Conservation (phyloP, 1,140 invertebrate species). For the Chlorops oryzae region DNA sequence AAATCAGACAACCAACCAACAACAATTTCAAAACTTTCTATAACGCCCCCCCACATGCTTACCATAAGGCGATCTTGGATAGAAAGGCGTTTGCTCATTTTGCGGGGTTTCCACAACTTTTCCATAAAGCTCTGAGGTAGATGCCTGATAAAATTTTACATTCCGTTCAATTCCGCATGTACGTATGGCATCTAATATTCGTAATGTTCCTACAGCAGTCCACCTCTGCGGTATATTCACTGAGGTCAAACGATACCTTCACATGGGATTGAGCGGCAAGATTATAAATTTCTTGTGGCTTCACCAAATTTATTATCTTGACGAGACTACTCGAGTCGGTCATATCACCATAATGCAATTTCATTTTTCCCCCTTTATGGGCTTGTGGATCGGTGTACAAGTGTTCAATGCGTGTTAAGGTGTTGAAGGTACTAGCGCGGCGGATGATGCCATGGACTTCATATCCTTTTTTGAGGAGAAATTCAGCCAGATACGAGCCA, state of each 20-base stretch:
- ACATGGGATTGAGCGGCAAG: slow-evolving; percentile 99
- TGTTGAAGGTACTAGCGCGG: slow-evolving; percentile 94
- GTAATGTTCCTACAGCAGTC: slow-evolving; percentile 95
- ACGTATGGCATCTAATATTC: slow-evolving; percentile 91
- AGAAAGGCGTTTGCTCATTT: slow-evolving; percentile 97
- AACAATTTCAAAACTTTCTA: neutral
- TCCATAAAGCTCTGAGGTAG: slow-evolving; percentile 97
- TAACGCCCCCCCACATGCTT: slow-evolving; percentile 36
- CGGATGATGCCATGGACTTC: slow-evolving; percentile 94
- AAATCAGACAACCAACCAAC: neutral
- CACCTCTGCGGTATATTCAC: slow-evolving; percentile 98
- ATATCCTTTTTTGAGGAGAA: slow-evolving; percentile 91
- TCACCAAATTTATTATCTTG: slow-evolving; percentile 82
- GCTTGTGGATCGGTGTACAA: slow-evolving; percentile 83
- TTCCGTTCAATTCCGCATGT: slow-evolving; percentile 81
- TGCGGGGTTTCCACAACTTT: slow-evolving; percentile 95
- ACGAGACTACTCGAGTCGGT: slow-evolving; percentile 96
- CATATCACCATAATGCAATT: slow-evolving; percentile 98
- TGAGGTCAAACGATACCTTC: slow-evolving; percentile 94
- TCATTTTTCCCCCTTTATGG: slow-evolving; percentile 80
- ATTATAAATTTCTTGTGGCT: slow-evolving; percentile 96
- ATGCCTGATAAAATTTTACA: slow-evolving; percentile 96
- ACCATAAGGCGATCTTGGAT: slow-evolving; percentile 99
- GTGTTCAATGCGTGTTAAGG: slow-evolving; percentile 90
- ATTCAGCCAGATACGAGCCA: slow-evolving; percentile 97